Base-by-base conservation (phyloP, 2,797 vertebrate species). In the Geotrypetes seraphini region DNA sequence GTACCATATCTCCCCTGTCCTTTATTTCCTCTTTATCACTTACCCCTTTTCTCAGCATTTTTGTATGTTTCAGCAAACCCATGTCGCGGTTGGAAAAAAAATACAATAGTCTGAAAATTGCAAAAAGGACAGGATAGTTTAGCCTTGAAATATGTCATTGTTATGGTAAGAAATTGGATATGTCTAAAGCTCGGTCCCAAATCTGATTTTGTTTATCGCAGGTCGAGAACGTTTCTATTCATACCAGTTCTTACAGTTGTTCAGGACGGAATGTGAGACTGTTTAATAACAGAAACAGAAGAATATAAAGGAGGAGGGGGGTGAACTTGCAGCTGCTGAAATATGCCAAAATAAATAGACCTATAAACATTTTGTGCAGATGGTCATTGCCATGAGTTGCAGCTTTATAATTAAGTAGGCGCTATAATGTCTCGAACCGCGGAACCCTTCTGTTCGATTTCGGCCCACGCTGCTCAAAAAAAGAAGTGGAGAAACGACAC, bases 161-260 rank as follows among this genome's bases (percentile, higher is more conserved):
- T 73, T 79, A 78, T 81, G 69, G 83, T 86, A 88, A n/a, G 89
- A 91, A 95, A 96, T 69, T 79, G 69, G 88, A 94, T 87, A 86
- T 32, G 65, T 59, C 73, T 72, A 63, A 75, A 78, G 75, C 66
- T 52, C 61, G 50, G 32, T 53, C 33, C 46, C 50, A 60, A 50
- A 37, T 52, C 34, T 46, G 63, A 36, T 53, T 62, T 63, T 70
- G 56, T 56, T 58, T 48, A 18, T 31, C 54, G 51, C 62, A 76
- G 63, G 66, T 71, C 74, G 53, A 56, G 36, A 67, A 50, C 49
- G 5, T 41, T 52, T 57, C 33, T 53, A 31, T 46, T 38, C 16
- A 4, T 41, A 3, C 8, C 16, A 13, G 46, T 66, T 57, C 35
- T 33, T 34, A 39, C 15, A 46, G 46, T 63, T 72, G 38, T 63